Evolutionary conservation across 2,113 vertebrate species (phyloP).

Genomic region (Rafetus swinhoei): DNA sequence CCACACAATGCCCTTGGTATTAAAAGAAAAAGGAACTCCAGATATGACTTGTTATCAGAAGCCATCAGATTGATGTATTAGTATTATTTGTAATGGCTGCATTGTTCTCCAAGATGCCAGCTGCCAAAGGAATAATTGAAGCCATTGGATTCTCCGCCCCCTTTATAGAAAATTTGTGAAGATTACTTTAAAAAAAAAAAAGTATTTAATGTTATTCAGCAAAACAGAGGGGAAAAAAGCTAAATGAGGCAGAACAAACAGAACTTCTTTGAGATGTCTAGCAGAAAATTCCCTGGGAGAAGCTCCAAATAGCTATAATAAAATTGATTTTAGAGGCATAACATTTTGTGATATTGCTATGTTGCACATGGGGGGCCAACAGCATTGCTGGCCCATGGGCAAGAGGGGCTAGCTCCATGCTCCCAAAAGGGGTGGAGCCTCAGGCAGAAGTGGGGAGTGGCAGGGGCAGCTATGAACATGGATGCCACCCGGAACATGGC

Average conservation of each 20-base stretch:
- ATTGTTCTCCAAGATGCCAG: conserved; percentile 53
- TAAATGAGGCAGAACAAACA: conserved; percentile 80
- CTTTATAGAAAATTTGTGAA: conserved; percentile 69
- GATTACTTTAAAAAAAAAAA: conserved; percentile 64
- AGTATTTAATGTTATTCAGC: conserved; percentile 70
- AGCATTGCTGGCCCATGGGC: no score
- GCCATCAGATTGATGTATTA: conserved; percentile 63
- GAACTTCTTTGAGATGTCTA: conserved; percentile 70
- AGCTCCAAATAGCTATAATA: conserved; percentile 65
- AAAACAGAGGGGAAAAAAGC: conserved; percentile 60
- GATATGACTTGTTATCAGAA: conserved; percentile 51
- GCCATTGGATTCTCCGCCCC: conserved; percentile 57
- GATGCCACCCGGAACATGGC: no score
- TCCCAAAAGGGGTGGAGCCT: no score
- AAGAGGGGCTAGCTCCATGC: no score
- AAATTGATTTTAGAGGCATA: conserved; percentile 66
- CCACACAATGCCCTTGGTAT: not conserved
- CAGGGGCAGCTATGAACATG: no score
- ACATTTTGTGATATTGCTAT: conserved; percentile 44
- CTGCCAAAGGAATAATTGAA: conserved; percentile 72
- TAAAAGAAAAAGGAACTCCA: conserved; percentile 23
- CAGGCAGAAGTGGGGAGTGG: no score
- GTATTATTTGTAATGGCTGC: conserved; percentile 75
- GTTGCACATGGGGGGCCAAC: not conserved
- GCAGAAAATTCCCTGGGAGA: conserved; percentile 72